Percentiles rank a stretch among this genome's conserved stretches.
Conservation (phyloP, 2,888 invertebrate genomes). For the Idaea biselata region DNA sequence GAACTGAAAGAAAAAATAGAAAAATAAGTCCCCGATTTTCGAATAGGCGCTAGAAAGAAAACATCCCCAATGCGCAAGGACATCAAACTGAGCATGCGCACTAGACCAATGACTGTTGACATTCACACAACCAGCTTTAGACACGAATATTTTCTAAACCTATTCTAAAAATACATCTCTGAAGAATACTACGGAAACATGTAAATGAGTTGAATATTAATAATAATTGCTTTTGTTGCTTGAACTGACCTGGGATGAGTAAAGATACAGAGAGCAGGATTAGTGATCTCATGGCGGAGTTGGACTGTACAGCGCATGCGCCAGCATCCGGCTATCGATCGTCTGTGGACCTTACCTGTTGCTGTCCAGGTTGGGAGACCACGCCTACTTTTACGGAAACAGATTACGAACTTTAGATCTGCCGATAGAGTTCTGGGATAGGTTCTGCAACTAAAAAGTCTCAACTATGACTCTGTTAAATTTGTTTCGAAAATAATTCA, state of each 20-base stretch:
- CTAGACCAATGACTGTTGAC: conserved; percentile 21
- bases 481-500: no score
- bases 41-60: neutral
- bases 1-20: neutral
- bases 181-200: neutral
- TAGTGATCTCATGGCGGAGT: conserved; percentile 67
- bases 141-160: neutral
- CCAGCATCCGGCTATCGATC: conserved; percentile 71
- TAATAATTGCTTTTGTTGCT: conserved; percentile 3
- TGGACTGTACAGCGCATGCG: conserved; percentile 61
- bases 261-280: conserved; percentile 64
- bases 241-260: conserved; percentile 63
- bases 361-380: conserved; percentile 50
- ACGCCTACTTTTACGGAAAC: conserved; percentile 36
- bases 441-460: no score
- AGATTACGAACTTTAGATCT: neutral
- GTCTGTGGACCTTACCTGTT: conserved; percentile 67
- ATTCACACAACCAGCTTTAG: conserved; percentile 13
- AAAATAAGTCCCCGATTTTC: neutral
- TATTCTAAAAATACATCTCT: neutral
- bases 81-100: conserved; percentile 17
- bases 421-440: neutral
- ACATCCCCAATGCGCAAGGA: conserved; percentile 22
- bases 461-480: no score
- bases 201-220: neutral